Base-by-base conservation (phyloP, 2,113 vertebrate species). In the Scalopus aquaticus region DNA sequence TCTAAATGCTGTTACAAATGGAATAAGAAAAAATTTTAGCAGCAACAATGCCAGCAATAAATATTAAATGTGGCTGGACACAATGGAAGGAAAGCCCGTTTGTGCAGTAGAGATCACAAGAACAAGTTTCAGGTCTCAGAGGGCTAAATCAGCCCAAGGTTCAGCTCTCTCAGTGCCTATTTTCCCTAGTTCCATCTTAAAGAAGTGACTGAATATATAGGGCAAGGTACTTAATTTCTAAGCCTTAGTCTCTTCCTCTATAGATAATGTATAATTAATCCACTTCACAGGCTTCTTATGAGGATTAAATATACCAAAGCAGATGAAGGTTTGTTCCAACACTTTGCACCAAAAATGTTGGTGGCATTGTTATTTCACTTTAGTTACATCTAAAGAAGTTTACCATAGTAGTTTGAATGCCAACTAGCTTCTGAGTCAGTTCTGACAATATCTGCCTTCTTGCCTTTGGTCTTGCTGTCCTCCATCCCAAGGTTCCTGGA, bases 91-190 rank as follows among this genome's bases (percentile, higher is more conserved):
- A 4, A 49, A 24, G 26, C 30, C 39, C 2, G 2, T 20, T 35
- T 35, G 26, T 1, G 0, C 9, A 16, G 20, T 2, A 1, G 17
- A 44, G 35, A 37, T 46, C 4, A 4, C 19, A 0, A 51, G 26
- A 32, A 20, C 32, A 3, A 19, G 28, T 6, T 54, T 32, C 28
- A 20, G 44, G 19, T 58, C 39, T 8, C 58, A 9, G 26, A 26
- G 22, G 35, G 11, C 62, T 16, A 37, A n/a, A 42, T 15, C 65
- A 37, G 26, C 35, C 62, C 28, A 11, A 5, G 5, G 22, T 15
- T 39, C 62, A 35, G 32, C 26, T 16, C 39, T 65, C 24, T 5
- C 24, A 10, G 1, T 9, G 16, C 58, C n/a, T 32, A 8, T 46
- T 30, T 62, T 44, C 30, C 32, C 35, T 15, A 5, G 54, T 1